Base-by-base conservation (phyloP, 2,113 vertebrate species). In the Carassius carassius region DNA sequence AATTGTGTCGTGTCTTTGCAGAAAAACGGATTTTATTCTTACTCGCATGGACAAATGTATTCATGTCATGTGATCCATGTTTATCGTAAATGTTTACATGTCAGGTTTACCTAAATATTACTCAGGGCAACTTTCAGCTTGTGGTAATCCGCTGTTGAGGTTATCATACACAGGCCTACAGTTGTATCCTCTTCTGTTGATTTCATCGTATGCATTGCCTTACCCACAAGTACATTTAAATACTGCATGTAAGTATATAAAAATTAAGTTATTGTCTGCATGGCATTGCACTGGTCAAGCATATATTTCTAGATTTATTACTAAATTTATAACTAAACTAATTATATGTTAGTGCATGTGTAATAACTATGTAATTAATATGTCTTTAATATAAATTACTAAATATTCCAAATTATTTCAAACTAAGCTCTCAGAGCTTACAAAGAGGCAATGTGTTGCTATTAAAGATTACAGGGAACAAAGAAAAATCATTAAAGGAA, bases 361-460 rank as follows among this genome's bases (percentile, higher is more conserved):
- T 58, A 78, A 78, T 62, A 78, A 60, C 76, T 62, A 23, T 44
- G 75, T 54, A 32, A 32, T 69, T 32, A 32, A 32, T 14, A 65
- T 17, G 23, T 6, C 29, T 25, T 63, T 32, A 65, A 16, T 16
- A 35, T 19, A 67, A 41, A 37, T 16, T 4, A 47, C 41, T 21
- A n/a, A 6, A 21, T 72, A 12, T 17, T 8, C 14, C 13, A 6
- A 14, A n/a, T 44, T 11, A n/a, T 44, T 10, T 49, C 49, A n/a
- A 4, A 7, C 41, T 13, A 12, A 8, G n/a, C 41, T 35, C 32
- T 21, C 35, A 25, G 23, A 62, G 54, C 37, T 11, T 8, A 35
- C 11, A 21, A 51, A 37, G 11, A 14, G 78, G 37, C 37, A 60
- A 81, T 69, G 44, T 70, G 63, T 70, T 78, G 65, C 29, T 70